phyloP scores from a whole-genome alignment of 2,888 invertebrate genomes.

The Strigamia maritima region DNA sequence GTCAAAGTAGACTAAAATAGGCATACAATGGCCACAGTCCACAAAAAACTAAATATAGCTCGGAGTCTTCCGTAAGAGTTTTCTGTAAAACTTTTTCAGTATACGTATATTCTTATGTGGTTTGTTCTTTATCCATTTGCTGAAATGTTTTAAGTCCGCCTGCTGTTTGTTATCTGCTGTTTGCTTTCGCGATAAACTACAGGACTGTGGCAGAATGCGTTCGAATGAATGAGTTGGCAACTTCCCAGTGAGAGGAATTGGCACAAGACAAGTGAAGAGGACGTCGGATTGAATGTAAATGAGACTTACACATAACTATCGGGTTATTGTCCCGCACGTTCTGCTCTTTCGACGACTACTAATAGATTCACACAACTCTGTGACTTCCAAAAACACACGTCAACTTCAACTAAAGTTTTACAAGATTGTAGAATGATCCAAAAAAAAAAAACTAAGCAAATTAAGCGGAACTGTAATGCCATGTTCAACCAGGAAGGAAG shows the following conservation, averaged over 20 bases:
- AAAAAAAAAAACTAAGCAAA: neutral
- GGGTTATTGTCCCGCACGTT: conserved; percentile 11
- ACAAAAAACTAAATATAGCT: no score
- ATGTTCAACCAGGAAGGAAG: neutral
- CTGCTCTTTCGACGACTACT: neutral
- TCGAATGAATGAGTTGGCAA: conserved; percentile 9
- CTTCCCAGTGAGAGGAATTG: neutral
- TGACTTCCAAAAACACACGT: neutral
- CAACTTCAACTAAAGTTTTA: no score
- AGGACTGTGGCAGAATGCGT: neutral
- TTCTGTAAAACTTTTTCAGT: no score
- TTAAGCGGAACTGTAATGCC: neutral
- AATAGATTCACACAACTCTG: neutral
- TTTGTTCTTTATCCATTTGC: neutral
- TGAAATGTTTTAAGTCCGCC: neutral
- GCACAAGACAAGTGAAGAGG: conserved; percentile 11
- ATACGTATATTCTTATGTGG: no score
- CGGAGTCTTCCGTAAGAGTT: no score
- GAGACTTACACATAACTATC: conserved; percentile 11
- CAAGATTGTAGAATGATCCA: neutral
- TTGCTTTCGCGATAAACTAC: neutral
- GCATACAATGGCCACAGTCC: no score
- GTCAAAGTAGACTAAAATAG: no score
- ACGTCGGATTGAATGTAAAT: conserved; percentile 18
- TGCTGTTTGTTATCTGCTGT: neutral